phyloP scores from a whole-genome alignment of 2,113 vertebrate species.

The Benthochromis sp. region DNA sequence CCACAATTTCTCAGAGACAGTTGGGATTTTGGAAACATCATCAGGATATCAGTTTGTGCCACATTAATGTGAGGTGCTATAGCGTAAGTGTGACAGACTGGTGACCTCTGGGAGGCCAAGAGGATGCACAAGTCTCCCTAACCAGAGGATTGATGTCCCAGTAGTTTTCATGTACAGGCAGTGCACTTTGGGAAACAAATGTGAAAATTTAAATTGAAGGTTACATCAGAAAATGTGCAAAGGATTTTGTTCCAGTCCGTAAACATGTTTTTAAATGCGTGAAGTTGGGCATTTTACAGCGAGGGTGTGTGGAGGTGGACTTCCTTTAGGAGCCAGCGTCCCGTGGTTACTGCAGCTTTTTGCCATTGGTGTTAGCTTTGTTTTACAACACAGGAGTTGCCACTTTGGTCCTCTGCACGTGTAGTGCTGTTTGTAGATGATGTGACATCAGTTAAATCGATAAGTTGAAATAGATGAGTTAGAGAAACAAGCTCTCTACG shows the following conservation, averaged over 20 bases:
- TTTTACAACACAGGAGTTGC: background rate
- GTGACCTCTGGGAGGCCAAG: background rate
- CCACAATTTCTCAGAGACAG: background rate
- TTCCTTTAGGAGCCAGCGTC: background rate
- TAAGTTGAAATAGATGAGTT: background rate
- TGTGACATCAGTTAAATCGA: rapidly evolving
- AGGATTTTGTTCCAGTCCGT: rapidly evolving
- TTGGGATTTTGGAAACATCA: rapidly evolving
- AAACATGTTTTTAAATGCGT: rapidly evolving
- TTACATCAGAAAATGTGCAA: rapidly evolving
- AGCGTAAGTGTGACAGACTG: rapidly evolving
- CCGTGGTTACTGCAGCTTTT: background rate
- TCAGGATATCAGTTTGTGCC: background rate
- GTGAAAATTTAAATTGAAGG: background rate
- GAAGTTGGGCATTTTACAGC: background rate
- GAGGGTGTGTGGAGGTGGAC: rapidly evolving
- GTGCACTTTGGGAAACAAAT: background rate
- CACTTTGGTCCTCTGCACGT: background rate
- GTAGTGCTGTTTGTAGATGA: background rate
- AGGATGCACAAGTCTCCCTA: background rate
- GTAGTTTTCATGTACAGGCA: background rate
- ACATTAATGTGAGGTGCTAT: rapidly evolving
- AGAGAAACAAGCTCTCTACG: background rate
- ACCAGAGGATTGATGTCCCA: background rate
- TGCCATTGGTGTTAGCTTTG: rapidly evolving